Base-by-base conservation (phyloP, 2,888 invertebrate species). In the Meandrusa payeni region DNA sequence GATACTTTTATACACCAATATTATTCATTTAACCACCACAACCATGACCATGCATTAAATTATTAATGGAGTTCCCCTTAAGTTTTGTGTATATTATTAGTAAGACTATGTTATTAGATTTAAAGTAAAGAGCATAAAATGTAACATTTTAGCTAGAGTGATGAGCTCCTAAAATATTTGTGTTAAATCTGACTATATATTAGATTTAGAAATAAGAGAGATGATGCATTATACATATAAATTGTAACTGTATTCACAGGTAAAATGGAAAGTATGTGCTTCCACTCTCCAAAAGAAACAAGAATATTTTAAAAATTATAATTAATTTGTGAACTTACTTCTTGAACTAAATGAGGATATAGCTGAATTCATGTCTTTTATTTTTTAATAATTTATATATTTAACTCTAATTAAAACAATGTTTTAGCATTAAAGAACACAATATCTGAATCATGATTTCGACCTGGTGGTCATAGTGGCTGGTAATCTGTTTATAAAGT, bases 1-100 rank as follows among this genome's bases (percentile, higher is more conserved):
- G 23, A 28, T 39, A 44, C 39, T 45, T 45, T 39, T 45, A 33
- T 45, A 45, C 39, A 45, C 29, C 34, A 34, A 33, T 37, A 44
- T 44, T 43, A 32, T 28, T 20, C 9, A 44, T 28, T 34, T 33
- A 34, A 26, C 10, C 10, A 27, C 17, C 11, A 23, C 13, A 28
- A 22, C 33, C 32, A 33, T 38, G 32, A 27, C n/a, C 32, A 38
- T 33, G 12, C 20, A 13, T 38, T 22, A 37, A 19, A 27, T 33
- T 38, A 22, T 44, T 43, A 26, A 22, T 31, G 32, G 26, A 38
- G 6, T 32, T 36, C 12, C n/a, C n/a, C 11, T 32, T 28, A 15
- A 38, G 26, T 22, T 41, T 27, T 31, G 27, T 26, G 12, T 27
- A 32, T 37, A 32, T 20, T 38, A 27, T 19, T 26, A 37, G 5